These are phyloP conservation scores for Dimorphilus gyrociliatus DNA, from an alignment of 2,888 invertebrate species.

Conservation along the genomic window DNA sequence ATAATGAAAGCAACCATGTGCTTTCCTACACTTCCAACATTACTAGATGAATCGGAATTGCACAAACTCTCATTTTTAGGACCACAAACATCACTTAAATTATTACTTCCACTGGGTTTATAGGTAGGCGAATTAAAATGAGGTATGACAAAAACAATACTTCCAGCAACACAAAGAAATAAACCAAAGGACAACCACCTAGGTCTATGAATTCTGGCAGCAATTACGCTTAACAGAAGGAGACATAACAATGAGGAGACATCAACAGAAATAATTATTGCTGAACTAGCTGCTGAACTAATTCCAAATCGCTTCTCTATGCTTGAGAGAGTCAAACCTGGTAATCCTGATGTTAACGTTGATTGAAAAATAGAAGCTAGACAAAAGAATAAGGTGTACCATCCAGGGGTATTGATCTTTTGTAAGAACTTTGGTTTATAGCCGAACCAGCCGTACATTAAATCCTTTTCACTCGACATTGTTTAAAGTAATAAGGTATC, in stretches of 20 bases:
- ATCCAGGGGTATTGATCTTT: too few relatives aligned
- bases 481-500: too few relatives aligned
- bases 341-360: slow-evolving; percentile 6
- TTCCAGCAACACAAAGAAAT: slow-evolving; percentile 6
- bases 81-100: not conserved
- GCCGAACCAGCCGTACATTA: too few relatives aligned
- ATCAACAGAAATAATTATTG: slow-evolving; percentile 29
- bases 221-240: slow-evolving; percentile 13
- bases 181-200: slow-evolving; percentile 7
- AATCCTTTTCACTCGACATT: too few relatives aligned
- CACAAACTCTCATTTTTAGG: not conserved
- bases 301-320: slow-evolving; percentile 28
- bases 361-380: slow-evolving; percentile 7
- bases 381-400: too few relatives aligned
- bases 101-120: too few relatives aligned
- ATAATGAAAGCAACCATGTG: slow-evolving; percentile 11
- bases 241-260: slow-evolving; percentile 26
- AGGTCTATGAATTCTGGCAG: slow-evolving; percentile 5
- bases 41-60: not conserved
- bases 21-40: not conserved
- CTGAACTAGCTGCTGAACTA: slow-evolving; percentile 23
- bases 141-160: slow-evolving; percentile 9
- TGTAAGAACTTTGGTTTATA: too few relatives aligned
- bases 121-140: slow-evolving; percentile 11
- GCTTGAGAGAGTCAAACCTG: slow-evolving; percentile 22